Conservation (phyloP, 2,888 invertebrate genomes). For the Lycaena phlaeas region DNA sequence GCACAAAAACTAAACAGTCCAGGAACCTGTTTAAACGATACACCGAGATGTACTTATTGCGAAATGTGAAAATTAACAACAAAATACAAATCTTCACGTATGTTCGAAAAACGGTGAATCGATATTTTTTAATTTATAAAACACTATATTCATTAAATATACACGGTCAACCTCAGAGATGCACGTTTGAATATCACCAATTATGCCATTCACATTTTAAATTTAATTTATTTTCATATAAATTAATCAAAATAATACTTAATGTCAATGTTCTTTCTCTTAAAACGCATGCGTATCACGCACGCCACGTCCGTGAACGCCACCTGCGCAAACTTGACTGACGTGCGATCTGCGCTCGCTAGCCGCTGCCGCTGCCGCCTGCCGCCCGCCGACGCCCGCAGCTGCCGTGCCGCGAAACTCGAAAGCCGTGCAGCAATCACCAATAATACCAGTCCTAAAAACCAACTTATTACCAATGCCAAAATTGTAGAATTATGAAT, state of each 20-base stretch:
- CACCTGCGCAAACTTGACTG: constrained; percentile 47
- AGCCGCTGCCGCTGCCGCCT: too few relatives aligned
- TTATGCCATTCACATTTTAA: constrained; percentile 9
- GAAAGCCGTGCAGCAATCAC: background rate
- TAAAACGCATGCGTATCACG: constrained; percentile 36
- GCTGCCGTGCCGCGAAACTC: constrained; percentile 1
- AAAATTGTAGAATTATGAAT: too few relatives aligned
- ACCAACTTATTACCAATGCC: too few relatives aligned
- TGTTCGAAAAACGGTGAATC: constrained; percentile 42
- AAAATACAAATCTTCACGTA: constrained; percentile 38
- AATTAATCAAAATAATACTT: constrained; percentile 36
- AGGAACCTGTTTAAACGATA: constrained; percentile 50
- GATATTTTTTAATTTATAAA: constrained; percentile 41
- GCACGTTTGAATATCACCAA: constrained; percentile 17
- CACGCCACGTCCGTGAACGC: constrained; percentile 42
- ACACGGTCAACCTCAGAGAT: constrained; percentile 21
- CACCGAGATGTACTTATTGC: constrained; percentile 53
- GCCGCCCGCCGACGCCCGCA: constrained; percentile 10
- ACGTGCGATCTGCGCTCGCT: constrained; percentile 25
- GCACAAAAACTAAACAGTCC: constrained; percentile 57
- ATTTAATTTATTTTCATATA: constrained; percentile 31
- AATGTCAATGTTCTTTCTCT: constrained; percentile 48
- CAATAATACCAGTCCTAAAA: background rate
- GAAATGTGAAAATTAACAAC: constrained; percentile 53
- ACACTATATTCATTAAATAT: constrained; percentile 19